Evolutionary conservation across 2,888 invertebrate genomes (phyloP), one percentile per base, ranked within the genome.

Genomic region (Pheosia tremula): DNA sequence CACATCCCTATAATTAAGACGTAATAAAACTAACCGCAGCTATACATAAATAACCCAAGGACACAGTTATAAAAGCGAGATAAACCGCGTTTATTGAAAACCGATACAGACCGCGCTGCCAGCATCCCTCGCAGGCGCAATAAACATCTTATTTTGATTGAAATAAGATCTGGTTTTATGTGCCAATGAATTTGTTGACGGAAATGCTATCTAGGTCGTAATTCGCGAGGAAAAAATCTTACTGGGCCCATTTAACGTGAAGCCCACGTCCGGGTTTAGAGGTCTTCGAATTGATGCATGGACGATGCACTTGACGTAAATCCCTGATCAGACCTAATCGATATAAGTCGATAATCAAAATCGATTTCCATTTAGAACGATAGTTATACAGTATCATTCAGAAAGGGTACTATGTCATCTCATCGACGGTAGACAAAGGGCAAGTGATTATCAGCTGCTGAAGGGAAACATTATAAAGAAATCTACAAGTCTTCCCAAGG

Each of bases 41-140:
- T 59, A 61, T 59, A 64, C 11, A 53, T 65, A 67, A 66, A 69
- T 65, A 67, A 70, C 62, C 67, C 65, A 73, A 73, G 61, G 65
- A 58, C 49, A 13, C 52, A 61, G 56, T 43, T 56, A 60, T 75
- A 72, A 75, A 75, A 69, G 13, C 50, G 69, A 71, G 74, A 82
- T 80, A 78, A 79, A 81, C 71, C 67, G 68, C 72, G 76, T 85
- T 86, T 85, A 87, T 85, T 77, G 84, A 79, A 85, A 86, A 79
- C 81, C 83, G 77, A 86, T 86, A 81, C 72, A 72, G 50, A 71
- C 69, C 70, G 76, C 66, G 63, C 57, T 65, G 52, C 56, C 68
- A 68, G 69, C 64, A 71, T 69, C 73, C 67, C 66, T 60, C 57
- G 59, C 60, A 56, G 68, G 67, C 60, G 61, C 62, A 65, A 68